Evolutionary conservation across 2,888 invertebrate species (phyloP).

Genomic region (Heteromurus nitidus): DNA sequence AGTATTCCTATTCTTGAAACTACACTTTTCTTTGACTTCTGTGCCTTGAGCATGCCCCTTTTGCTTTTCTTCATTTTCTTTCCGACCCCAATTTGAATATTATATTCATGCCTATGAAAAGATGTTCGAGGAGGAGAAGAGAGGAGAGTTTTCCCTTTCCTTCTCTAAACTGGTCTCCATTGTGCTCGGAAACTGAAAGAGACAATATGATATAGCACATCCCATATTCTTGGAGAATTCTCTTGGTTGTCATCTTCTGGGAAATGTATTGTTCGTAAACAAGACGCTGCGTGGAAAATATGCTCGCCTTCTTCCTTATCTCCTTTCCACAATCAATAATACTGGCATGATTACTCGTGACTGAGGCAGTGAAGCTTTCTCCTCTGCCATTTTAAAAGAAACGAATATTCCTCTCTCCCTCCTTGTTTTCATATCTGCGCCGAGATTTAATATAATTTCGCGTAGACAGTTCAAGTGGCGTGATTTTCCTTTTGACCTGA

Average conservation of each 20-base stretch:
- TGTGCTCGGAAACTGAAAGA: not conserved
- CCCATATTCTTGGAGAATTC: too few relatives aligned
- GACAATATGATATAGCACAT: too few relatives aligned
- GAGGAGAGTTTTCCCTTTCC: too few relatives aligned
- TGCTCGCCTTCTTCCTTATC: constrained; percentile 22
- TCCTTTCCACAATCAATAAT: constrained; percentile 49
- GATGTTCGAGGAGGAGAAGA: not conserved
- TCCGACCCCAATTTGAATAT: constrained; percentile 52
- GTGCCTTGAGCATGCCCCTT: constrained; percentile 33
- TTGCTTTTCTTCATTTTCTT: constrained; percentile 38
- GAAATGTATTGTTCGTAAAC: too few relatives aligned
- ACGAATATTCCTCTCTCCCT: too few relatives aligned
- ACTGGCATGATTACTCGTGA: constrained; percentile 19
- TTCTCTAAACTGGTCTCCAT: not conserved
- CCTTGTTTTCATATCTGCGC: not conserved
- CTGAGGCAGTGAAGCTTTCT: not conserved
- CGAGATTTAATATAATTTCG: not conserved
- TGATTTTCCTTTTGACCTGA: constrained; percentile 33
- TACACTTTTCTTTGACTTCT: constrained; percentile 49
- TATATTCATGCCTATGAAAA: constrained; percentile 41
- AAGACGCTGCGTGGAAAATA: constrained; percentile 17
- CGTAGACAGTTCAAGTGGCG: constrained; percentile 1
- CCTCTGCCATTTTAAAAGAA: not conserved
- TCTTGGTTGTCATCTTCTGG: too few relatives aligned
- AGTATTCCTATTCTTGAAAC: constrained; percentile 35